Percentiles rank a stretch among this genome's conserved stretches.
Conservation (phyloP, 2,113 vertebrate genomes). For the Pithys albifrons region DNA sequence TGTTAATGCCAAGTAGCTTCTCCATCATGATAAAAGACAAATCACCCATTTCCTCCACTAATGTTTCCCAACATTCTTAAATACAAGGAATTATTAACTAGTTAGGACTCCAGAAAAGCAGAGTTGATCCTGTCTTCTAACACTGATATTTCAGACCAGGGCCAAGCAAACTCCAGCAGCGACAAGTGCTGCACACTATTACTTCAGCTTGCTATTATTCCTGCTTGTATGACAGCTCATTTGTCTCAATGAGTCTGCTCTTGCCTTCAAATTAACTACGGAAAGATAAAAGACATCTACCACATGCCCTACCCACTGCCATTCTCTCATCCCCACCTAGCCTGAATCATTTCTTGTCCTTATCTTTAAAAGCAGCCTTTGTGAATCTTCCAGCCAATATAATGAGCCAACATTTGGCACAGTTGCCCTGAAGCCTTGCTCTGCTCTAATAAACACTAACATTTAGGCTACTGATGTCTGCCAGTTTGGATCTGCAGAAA, state of each 20-base stretch:
- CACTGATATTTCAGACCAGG: neutral
- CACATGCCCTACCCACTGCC: neutral
- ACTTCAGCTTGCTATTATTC: neutral
- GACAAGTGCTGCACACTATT: neutral
- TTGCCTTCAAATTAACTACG: neutral
- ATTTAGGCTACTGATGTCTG: neutral
- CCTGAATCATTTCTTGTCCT: neutral
- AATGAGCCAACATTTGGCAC: conserved; percentile 28
- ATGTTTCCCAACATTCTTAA: neutral
- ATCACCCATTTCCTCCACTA: neutral
- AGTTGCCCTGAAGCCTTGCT: conserved; percentile 14
- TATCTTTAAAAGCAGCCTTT: conserved; percentile 21
- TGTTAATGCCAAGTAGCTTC: neutral
- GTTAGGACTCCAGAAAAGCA: neutral
- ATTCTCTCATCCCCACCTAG: neutral
- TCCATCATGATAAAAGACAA: neutral
- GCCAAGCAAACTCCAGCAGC: neutral
- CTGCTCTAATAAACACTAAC: conserved; percentile 35
- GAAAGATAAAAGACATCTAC: neutral
- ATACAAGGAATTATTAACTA: neutral
- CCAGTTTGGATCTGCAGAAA: neutral
- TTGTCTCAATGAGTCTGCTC: conserved; percentile 13
- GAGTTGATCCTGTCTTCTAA: neutral
- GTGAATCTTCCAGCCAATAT: neutral
- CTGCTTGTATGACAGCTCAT: neutral